phyloP scores from a whole-genome alignment of 2,113 vertebrate genomes.

The Nannospalax galili region DNA sequence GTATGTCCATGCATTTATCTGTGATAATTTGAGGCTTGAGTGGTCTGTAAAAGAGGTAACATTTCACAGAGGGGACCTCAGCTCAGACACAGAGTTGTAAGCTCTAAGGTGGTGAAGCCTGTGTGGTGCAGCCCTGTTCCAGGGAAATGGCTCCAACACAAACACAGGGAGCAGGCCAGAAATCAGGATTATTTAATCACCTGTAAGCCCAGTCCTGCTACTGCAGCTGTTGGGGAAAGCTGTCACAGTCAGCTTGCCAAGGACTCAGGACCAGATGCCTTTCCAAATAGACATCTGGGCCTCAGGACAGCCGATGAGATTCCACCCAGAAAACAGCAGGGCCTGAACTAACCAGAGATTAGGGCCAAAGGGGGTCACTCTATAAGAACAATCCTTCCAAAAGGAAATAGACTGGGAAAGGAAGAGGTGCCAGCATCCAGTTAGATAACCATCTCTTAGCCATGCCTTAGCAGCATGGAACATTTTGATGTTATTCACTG shows the following conservation, averaged over 20 bases:
- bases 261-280: conserved; percentile 78
- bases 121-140: conserved; percentile 77
- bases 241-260: conserved; percentile 83
- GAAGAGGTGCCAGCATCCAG: background rate
- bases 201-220: conserved; percentile 77
- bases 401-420: background rate
- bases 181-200: conserved; percentile 82
- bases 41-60: background rate
- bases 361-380: background rate
- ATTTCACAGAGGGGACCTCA: background rate
- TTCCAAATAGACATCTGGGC: conserved; percentile 78
- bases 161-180: conserved; percentile 70
- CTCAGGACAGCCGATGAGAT: conserved; percentile 59
- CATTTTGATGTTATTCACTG: conserved; percentile 40
- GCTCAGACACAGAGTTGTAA: background rate
- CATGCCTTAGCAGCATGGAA: background rate
- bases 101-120: background rate
- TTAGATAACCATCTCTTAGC: conserved; percentile 40
- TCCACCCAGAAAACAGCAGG: conserved; percentile 42
- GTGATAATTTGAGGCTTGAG: background rate
- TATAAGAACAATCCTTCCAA: background rate
- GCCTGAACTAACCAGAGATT: conserved; percentile 19
- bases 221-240: conserved; percentile 83
- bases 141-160: conserved; percentile 79
- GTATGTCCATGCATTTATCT: background rate